phyloP scores from a whole-genome alignment of 2,113 vertebrate species.

The Nerophis lumbriciformis region DNA sequence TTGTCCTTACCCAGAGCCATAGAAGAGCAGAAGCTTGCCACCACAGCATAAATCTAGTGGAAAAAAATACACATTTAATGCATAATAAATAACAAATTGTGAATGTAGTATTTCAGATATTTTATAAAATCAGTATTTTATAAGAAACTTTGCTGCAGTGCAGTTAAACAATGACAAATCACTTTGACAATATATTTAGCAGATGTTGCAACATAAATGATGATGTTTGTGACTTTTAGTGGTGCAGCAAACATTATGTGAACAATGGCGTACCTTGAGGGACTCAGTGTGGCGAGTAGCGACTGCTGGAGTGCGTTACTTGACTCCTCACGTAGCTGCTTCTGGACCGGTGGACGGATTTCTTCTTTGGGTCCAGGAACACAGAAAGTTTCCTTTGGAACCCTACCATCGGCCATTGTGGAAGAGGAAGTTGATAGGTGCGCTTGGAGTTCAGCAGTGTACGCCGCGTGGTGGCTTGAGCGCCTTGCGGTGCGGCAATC shows the following conservation, averaged over 20 bases:
- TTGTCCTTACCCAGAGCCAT: neutral
- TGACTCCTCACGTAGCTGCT: slow-evolving; percentile 6
- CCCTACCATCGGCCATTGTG: neutral
- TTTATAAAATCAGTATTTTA: too few species aligned
- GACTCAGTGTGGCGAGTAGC: slow-evolving; percentile 6
- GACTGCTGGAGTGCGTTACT: slow-evolving; percentile 10
- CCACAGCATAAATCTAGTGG: neutral
- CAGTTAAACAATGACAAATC: too few species aligned
- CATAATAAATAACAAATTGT: neutral
- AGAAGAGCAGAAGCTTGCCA: neutral
- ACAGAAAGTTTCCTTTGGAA: slow-evolving; percentile 1
- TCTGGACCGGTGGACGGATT: slow-evolving; percentile 16
- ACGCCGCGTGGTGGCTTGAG: too few species aligned
- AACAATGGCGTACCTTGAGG: neutral
- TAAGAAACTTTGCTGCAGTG: too few species aligned
- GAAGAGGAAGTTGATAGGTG: neutral
- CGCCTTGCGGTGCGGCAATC: neutral
- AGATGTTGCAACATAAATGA: too few species aligned
- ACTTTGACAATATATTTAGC: too few species aligned
- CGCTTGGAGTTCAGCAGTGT: neutral
- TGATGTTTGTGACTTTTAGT: too few species aligned
- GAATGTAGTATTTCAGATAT: too few species aligned
- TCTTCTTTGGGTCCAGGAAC: neutral
- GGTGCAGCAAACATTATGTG: too few species aligned
- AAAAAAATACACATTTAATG: neutral